Conservation (phyloP, 1,140 invertebrate genomes). For the Meloidogyne floridensis region DNA sequence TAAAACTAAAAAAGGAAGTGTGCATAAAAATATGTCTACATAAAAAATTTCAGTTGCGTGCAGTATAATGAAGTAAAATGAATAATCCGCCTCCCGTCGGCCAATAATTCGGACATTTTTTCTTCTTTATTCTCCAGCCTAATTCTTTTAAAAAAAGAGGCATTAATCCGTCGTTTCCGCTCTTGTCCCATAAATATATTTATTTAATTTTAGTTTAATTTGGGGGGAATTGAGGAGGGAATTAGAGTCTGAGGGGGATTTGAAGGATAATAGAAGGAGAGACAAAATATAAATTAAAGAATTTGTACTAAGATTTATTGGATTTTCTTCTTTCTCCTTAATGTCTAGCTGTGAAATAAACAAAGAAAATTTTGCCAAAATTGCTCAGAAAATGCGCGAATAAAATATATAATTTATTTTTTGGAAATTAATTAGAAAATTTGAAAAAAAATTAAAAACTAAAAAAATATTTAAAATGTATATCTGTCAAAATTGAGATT, state of each 20-base stretch:
- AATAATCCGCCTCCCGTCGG: not conserved
- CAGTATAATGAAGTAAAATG: slow-evolving; percentile 1
- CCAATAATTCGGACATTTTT: not conserved
- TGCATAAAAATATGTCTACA: not conserved
- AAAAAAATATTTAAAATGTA: too few species aligned
- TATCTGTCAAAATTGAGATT: too few species aligned
- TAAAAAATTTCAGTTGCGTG: not conserved
- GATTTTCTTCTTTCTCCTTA: too few species aligned
- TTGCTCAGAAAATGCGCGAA: too few species aligned
- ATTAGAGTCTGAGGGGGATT: not conserved
- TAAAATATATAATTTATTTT: too few species aligned
- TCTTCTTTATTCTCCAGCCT: not conserved
- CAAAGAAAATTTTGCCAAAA: too few species aligned
- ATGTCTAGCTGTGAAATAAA: too few species aligned
- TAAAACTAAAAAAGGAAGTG: not conserved
- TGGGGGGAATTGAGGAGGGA: not conserved
- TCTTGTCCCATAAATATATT: not conserved
- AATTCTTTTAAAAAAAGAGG: not conserved
- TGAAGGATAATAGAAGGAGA: not conserved
- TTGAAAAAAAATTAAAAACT: too few species aligned
- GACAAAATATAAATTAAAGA: not conserved
- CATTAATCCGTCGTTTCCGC: slow-evolving; percentile 3
- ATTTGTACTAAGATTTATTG: not conserved
- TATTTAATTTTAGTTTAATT: not conserved
- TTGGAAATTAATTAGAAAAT: too few species aligned